Conservation (phyloP, 23 tunicate genomes). For the Oikopleura dioica region DNA sequence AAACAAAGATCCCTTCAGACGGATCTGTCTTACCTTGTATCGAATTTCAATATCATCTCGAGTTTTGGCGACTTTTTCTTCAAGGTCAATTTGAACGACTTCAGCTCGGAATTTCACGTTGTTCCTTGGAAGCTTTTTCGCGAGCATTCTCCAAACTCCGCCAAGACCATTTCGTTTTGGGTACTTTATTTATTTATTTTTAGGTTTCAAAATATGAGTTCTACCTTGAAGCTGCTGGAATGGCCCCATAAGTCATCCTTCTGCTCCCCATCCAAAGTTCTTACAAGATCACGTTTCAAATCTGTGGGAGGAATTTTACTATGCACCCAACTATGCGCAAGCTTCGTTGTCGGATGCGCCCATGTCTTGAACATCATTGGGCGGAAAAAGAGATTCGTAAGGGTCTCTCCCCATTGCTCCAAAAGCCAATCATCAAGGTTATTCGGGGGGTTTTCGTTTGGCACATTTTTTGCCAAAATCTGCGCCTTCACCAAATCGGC, state of each 20-base stretch:
- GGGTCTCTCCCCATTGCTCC: slow-evolving; percentile 71
- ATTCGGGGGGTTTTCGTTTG: neutral
- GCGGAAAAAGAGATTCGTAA: slow-evolving; percentile 62
- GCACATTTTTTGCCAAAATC: neutral
- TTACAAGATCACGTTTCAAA: slow-evolving; percentile 25
- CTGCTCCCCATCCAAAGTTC: slow-evolving; percentile 27
- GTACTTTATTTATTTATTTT: slow-evolving; percentile 17
- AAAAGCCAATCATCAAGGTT: slow-evolving; percentile 41
- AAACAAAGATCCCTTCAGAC: too few relatives aligned
- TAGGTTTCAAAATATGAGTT: neutral
- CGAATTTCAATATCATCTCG: slow-evolving; percentile 51
- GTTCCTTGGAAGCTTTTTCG: slow-evolving; percentile 27
- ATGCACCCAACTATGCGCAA: slow-evolving; percentile 26
- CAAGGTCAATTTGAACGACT: slow-evolving; percentile 41
- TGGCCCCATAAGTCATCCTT: slow-evolving; percentile 17
- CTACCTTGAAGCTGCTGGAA: too few relatives aligned
- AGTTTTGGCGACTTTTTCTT: slow-evolving; percentile 33
- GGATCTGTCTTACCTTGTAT: slow-evolving; percentile 19
- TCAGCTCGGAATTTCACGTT: slow-evolving; percentile 56
- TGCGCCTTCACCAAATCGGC: slow-evolving; percentile 37
- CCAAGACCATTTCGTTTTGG: slow-evolving; percentile 57
- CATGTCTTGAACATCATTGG: slow-evolving; percentile 72
- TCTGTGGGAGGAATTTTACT: slow-evolving; percentile 36
- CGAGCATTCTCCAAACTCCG: slow-evolving; percentile 41
- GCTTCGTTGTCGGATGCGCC: slow-evolving; percentile 73